A percentile compares a stretch with the other conserved stretches of the same genome.
These are phyloP conservation scores for Eueides isabella DNA, from an alignment of 1,140 invertebrate genomes.

Conservation along the genomic window DNA sequence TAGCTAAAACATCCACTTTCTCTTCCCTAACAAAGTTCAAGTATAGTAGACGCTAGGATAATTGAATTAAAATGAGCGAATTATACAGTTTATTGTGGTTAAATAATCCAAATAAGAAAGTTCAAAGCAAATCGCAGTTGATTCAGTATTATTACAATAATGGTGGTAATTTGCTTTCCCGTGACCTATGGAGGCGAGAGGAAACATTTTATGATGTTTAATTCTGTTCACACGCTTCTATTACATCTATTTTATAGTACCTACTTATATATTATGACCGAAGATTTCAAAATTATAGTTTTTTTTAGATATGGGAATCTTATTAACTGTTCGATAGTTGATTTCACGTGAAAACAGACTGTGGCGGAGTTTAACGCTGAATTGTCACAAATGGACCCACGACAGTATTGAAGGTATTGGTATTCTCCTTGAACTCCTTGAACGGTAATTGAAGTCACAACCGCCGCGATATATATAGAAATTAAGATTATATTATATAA, in stretches of 20 bases:
- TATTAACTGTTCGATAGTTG: too few relatives aligned
- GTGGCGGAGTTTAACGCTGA: too few relatives aligned
- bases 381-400: too few relatives aligned
- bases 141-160: conserved; percentile 14
- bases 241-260: not conserved
- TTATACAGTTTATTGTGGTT: conserved; percentile 13
- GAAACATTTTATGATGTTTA: conserved; percentile 12
- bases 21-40: not conserved
- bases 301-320: too few relatives aligned
- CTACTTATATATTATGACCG: not conserved
- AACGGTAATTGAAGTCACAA: too few relatives aligned
- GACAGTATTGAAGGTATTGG: too few relatives aligned
- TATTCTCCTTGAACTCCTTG: too few relatives aligned
- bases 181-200: conserved; percentile 28
- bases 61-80: not conserved
- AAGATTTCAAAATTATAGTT: too few relatives aligned
- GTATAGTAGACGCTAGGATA: not conserved
- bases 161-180: conserved; percentile 38
- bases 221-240: conserved; percentile 18
- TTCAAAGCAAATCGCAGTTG: conserved; percentile 17
- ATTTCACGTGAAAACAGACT: too few relatives aligned
- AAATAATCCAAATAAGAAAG: conserved; percentile 18
- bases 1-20: not conserved
- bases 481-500: too few relatives aligned
- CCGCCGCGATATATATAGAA: too few relatives aligned